Conservation (phyloP, 2,797 vertebrate species). For the Lophotriccus pileatus region DNA sequence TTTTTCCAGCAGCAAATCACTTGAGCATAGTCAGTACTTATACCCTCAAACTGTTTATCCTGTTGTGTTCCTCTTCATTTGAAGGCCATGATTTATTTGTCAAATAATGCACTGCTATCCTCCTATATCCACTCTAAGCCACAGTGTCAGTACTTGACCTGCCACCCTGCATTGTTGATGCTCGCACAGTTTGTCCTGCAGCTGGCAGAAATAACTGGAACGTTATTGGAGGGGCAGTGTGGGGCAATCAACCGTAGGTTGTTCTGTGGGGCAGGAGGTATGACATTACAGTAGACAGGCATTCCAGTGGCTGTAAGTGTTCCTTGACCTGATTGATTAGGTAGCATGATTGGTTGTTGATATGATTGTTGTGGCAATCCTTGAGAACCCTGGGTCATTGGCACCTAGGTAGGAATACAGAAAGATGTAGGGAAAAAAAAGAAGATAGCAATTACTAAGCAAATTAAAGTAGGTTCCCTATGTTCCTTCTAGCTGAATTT, state of each 20-base stretch:
- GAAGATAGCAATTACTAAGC: background rate
- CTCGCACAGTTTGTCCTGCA: constrained; percentile 87
- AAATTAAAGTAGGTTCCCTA: background rate
- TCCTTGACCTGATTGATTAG: constrained; percentile 83
- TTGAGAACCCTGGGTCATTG: constrained; percentile 82
- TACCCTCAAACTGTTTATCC: constrained; percentile 40
- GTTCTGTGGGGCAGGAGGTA: constrained; percentile 82
- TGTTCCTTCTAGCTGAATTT: background rate
- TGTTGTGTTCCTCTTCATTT: constrained; percentile 52
- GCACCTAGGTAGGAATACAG: constrained; percentile 65
- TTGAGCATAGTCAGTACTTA: constrained; percentile 54
- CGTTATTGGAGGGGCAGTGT: constrained; percentile 77
- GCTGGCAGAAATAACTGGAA: constrained; percentile 80
- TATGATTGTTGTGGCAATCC: constrained; percentile 81
- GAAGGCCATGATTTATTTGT: constrained; percentile 68
- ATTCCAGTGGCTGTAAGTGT: constrained; percentile 79
- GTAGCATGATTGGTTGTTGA: constrained; percentile 82
- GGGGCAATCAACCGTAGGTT: constrained; percentile 76
- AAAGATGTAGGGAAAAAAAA: background rate
- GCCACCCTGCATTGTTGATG: constrained; percentile 82
- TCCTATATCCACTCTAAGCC: background rate
- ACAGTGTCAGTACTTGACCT: constrained; percentile 84
- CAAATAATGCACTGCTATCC: constrained; percentile 43
- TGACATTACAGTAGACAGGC: constrained; percentile 88
- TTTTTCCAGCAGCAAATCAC: constrained; percentile 74